Evolutionary conservation across 2,888 invertebrate genomes (phyloP).

Genomic region (Cephonodes hylas): DNA sequence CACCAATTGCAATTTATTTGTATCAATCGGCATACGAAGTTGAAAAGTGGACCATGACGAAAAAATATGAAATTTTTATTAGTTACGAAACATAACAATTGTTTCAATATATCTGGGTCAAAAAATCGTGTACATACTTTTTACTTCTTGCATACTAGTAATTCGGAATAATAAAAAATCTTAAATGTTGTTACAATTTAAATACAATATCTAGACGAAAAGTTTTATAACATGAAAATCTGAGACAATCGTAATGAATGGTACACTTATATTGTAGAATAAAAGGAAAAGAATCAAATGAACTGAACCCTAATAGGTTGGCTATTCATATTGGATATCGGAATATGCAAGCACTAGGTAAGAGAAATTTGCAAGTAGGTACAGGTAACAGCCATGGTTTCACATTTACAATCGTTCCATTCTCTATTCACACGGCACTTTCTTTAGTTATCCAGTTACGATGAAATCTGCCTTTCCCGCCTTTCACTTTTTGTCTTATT

Average conservation of each 20-base stretch:
- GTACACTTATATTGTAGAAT: too few relatives aligned
- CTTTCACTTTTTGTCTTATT: slow-evolving; percentile 64
- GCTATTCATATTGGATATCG: too few relatives aligned
- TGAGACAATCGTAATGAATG: too few relatives aligned
- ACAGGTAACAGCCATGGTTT: slow-evolving; percentile 44
- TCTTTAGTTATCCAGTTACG: slow-evolving; percentile 73
- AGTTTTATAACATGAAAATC: too few relatives aligned
- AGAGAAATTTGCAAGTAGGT: slow-evolving; percentile 5
- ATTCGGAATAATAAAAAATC: background rate
- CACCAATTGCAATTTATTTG: background rate
- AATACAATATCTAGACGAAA: too few relatives aligned
- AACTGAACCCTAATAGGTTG: background rate
- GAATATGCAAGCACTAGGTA: background rate
- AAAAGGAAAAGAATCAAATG: too few relatives aligned
- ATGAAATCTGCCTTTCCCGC: slow-evolving; percentile 64
- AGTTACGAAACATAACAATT: background rate
- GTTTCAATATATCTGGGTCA: background rate
- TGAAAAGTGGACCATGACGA: background rate
- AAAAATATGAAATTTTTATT: background rate
- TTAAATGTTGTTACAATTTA: too few relatives aligned
- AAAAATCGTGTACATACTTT: background rate
- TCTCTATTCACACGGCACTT: slow-evolving; percentile 68
- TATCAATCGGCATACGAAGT: background rate
- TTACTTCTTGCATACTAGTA: background rate
- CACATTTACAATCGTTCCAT: slow-evolving; percentile 53